Percentiles rank a stretch among this genome's conserved stretches.
phyloP scores from a whole-genome alignment of 1,140 invertebrate species.

The Euschistus heros region DNA sequence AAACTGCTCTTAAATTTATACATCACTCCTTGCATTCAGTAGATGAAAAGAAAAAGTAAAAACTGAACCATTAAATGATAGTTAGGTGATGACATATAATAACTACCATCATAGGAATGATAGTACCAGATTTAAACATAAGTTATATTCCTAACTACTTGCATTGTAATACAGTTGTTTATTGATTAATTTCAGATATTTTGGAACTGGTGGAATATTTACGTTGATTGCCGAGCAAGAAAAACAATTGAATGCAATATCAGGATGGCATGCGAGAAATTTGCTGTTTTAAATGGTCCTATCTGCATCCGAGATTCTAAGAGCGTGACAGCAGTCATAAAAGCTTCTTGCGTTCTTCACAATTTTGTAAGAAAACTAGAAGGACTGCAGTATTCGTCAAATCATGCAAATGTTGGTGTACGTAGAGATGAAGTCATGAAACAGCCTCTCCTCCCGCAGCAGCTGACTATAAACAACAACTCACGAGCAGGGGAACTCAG shows the following conservation, averaged over 20 bases:
- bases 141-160: too few relatives aligned
- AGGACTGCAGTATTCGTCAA: not conserved
- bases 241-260: constrained; percentile 37
- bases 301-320: constrained; percentile 23
- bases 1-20: not conserved
- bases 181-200: not conserved
- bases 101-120: too few relatives aligned
- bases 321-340: constrained; percentile 26
- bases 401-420: not conserved
- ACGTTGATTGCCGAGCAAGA: constrained; percentile 29
- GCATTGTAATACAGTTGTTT: not conserved
- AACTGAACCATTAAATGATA: too few relatives aligned
- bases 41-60: not conserved
- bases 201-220: not conserved
- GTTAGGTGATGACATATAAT: not conserved
- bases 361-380: not conserved
- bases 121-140: too few relatives aligned
- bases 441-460: not conserved
- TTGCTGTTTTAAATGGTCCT: constrained; percentile 19
- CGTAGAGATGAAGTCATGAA: not conserved
- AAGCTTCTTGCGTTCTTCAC: constrained; percentile 15
- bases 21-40: not conserved
- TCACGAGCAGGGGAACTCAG: not conserved
- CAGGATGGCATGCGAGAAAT: constrained; percentile 32
- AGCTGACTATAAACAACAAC: not conserved